Evolutionary conservation across 2,797 vertebrate species (phyloP), one percentile per base, ranked within the genome.

Genomic region (Scleropages formosus): DNA sequence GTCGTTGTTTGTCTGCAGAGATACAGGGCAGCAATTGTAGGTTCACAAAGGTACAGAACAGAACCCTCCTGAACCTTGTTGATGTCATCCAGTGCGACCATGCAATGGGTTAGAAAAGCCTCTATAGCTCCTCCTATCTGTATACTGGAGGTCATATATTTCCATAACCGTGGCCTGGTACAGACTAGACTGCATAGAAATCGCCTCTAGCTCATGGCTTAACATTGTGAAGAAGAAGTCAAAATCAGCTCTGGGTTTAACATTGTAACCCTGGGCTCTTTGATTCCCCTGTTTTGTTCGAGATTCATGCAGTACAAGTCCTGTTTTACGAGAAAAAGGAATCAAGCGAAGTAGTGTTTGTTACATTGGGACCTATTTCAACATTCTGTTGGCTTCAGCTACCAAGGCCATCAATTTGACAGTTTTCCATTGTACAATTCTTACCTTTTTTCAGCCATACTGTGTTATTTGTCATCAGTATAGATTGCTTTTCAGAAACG

Each of bases 391-490:
- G 15, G 15, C 49, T 53, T 71, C 26, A 71, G 2, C 2, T 39
- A 6, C 2, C 39, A 70, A 53, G 47, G 22, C 68, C 51, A 71
- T 56, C 68, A 71, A 27, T 71, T 71, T 20, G 4, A 58, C 24
- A 56, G 71, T 71, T 51, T 22, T 18, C 8, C 49, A 18, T 18
- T 71, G 51, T 56, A 9, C 18, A 1, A 15, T 4, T n/a, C 31
- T 39, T 39, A 39, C 39, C 56, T 31, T 27, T 56, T 58, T 71
- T 31, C 68, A 27, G 47, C 22, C 22, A 58, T 9, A n/a, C 15
- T 18, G 18, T 27, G 67, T 56, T 26, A 70, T 70, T 53, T 53
- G 27, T 56, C 67, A 70, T 70, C n/a, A n/a, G n/a, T 70, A 26
- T 22, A 27, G 67, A 70, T 49, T 53, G 49, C 67, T 53, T 70